These are phyloP conservation scores for Calephelis nemesis DNA, from an alignment of 1,140 invertebrate species.

Conservation along the genomic window DNA sequence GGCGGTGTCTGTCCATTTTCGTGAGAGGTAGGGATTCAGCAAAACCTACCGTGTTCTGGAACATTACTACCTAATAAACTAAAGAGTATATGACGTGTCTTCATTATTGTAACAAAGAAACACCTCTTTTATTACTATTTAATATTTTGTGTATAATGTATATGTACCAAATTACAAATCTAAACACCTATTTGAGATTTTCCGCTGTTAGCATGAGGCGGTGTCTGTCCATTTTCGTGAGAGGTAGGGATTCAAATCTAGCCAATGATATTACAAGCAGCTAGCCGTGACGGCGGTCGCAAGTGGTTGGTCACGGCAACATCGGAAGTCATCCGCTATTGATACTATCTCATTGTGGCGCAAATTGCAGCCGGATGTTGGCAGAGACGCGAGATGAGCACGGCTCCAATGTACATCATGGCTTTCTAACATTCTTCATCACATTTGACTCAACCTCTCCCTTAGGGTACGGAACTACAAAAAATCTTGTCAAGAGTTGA, in stretches of 20 bases:
- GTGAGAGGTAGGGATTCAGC: slow-evolving; percentile 13
- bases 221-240: slow-evolving; percentile 11
- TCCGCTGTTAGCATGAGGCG: neutral
- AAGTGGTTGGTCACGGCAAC: slow-evolving; percentile 61
- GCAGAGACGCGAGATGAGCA: slow-evolving; percentile 55
- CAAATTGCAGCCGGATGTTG: slow-evolving; percentile 72
- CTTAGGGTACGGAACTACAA: too few species aligned
- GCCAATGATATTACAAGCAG: slow-evolving; percentile 26
- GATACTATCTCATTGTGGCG: slow-evolving; percentile 76
- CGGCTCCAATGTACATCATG: slow-evolving; percentile 38
- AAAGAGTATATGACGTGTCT: too few species aligned
- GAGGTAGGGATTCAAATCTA: slow-evolving; percentile 18
- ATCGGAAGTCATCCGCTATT: slow-evolving; percentile 72
- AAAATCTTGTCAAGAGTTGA: too few species aligned
- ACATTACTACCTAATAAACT: too few species aligned
- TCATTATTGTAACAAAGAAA: too few species aligned
- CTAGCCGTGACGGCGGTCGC: slow-evolving; percentile 61
- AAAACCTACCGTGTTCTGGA: too few species aligned
- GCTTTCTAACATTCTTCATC: neutral
- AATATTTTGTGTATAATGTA: too few species aligned
- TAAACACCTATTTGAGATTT: slow-evolving; percentile 5
- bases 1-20: slow-evolving; percentile 12
- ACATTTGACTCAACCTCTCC: too few species aligned
- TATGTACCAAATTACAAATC: neutral
- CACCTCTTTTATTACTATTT: too few species aligned